These are phyloP conservation scores for Tetheella fluctuosa DNA, from an alignment of 2,888 invertebrate genomes.

Conservation along the genomic window DNA sequence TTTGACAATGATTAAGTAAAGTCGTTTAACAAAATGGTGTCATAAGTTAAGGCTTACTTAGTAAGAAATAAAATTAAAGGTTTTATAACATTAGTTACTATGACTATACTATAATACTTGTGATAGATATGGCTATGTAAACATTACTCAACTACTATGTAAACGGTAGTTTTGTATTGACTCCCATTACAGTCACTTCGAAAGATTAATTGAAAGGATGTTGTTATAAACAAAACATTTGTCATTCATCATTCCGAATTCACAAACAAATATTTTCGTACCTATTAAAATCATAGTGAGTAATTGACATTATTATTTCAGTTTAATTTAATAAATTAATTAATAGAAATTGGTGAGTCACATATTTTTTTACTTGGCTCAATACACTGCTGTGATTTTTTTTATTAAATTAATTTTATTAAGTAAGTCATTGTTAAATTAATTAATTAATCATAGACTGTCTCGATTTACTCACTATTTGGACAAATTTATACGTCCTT, in stretches of 20 bases:
- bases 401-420: too few species aligned
- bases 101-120: not conserved
- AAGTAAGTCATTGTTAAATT: too few species aligned
- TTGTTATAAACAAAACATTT: not conserved
- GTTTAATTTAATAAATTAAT: not conserved
- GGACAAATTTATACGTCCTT: too few species aligned
- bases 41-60: too few species aligned
- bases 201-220: not conserved
- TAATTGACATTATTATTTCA: not conserved
- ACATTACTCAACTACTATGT: not conserved
- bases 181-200: not conserved
- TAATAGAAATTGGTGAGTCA: not conserved
- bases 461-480: too few species aligned
- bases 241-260: not conserved
- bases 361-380: too few species aligned
- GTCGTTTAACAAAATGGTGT: too few species aligned
- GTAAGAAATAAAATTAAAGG: too few species aligned
- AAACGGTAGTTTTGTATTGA: not conserved
- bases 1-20: too few species aligned
- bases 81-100: not conserved
- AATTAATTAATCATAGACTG: too few species aligned
- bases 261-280: not conserved
- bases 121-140: not conserved
- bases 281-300: not conserved
- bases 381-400: too few species aligned